Conservation (phyloP, 2,113 vertebrate genomes). For the Canis aureus region DNA sequence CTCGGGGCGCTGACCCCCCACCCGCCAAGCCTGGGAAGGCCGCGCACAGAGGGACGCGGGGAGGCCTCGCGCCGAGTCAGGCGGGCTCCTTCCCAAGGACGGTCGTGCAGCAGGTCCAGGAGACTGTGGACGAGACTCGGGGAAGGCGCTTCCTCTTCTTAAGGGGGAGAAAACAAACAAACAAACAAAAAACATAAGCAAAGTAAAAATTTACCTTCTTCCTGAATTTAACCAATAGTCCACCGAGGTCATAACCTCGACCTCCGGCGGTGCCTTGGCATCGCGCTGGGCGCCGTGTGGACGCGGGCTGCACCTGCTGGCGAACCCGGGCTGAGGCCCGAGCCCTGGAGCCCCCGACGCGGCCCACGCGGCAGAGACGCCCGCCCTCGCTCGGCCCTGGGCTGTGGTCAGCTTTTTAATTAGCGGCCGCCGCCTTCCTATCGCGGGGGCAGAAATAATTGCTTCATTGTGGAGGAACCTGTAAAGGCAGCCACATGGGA, state of each 20-base stretch:
- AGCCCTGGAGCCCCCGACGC: too few species aligned
- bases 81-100: fast-evolving
- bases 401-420: slow-evolving; percentile 67
- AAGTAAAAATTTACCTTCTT: not conserved
- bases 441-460: slow-evolving; percentile 78
- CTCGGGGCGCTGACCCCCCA: fast-evolving
- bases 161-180: too few species aligned
- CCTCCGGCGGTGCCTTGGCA: too few species aligned
- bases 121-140: too few species aligned
- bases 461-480: slow-evolving; percentile 75
- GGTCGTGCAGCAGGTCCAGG: too few species aligned
- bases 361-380: too few species aligned
- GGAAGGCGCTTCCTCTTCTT: not conserved
- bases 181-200: not conserved
- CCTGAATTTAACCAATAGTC: not conserved
- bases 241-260: not conserved
- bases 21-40: too few species aligned
- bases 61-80: fast-evolving
- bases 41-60: fast-evolving
- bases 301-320: not conserved
- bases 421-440: slow-evolving; percentile 49
- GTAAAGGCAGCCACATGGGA: slow-evolving; percentile 74
- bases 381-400: slow-evolving; percentile 20
- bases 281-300: too few species aligned
- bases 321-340: fast-evolving